Evolutionary conservation across 2,797 vertebrate species (phyloP).

Genomic region (Sebastes paucispinis): DNA sequence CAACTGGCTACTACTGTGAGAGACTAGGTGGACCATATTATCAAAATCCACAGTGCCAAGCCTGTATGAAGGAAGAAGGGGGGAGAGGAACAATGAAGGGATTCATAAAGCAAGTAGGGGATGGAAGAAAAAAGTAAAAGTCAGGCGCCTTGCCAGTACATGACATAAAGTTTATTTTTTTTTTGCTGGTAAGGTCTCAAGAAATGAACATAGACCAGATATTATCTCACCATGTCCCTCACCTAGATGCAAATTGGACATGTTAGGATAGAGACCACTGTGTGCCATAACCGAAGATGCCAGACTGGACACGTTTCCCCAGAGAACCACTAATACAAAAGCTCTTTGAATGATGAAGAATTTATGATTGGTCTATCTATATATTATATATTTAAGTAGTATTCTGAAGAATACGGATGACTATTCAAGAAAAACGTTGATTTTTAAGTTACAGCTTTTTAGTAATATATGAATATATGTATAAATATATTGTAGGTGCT

Average conservation of each 20-base stretch:
- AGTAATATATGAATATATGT: slow-evolving; percentile 70
- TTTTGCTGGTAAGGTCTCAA: slow-evolving; percentile 18
- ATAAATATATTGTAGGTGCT: slow-evolving; percentile 63
- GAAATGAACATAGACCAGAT: slow-evolving; percentile 18
- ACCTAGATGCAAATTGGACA: slow-evolving; percentile 19
- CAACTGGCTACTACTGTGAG: slow-evolving; percentile 22
- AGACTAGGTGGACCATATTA: slow-evolving; percentile 31
- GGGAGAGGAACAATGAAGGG: slow-evolving; percentile 12
- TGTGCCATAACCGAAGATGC: slow-evolving; percentile 72
- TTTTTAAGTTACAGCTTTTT: slow-evolving; percentile 61
- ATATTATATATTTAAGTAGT: slow-evolving; percentile 73
- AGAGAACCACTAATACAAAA: slow-evolving; percentile 69
- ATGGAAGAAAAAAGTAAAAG: background rate
- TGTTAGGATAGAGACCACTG: slow-evolving; percentile 65
- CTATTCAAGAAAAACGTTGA: slow-evolving; percentile 51
- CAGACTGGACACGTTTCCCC: slow-evolving; percentile 43
- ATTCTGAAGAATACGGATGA: slow-evolving; percentile 59
- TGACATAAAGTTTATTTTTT: slow-evolving; percentile 46
- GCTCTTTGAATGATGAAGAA: slow-evolving; percentile 64
- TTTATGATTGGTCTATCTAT: slow-evolving; percentile 60
- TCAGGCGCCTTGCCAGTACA: background rate
- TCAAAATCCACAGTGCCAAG: slow-evolving; percentile 66
- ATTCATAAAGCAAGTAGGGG: slow-evolving; percentile 7
- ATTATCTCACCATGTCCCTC: slow-evolving; percentile 19
- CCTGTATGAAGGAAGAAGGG: slow-evolving; percentile 41